A percentile compares a stretch with the other conserved stretches of the same genome.
Evolutionary conservation across 2,797 vertebrate genomes (phyloP).

Genomic region (Lacerta bilineata): DNA sequence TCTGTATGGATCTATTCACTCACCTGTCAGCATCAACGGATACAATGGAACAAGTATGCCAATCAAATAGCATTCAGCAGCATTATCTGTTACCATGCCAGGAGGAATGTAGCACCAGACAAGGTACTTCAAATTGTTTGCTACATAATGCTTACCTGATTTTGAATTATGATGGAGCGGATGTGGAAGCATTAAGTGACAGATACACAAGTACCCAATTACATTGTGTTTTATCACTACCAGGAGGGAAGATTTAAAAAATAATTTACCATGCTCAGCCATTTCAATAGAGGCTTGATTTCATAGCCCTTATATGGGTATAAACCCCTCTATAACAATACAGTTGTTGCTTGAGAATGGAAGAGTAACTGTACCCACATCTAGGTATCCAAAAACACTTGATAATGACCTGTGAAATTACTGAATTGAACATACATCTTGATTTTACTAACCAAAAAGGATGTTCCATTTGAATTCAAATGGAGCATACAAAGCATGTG

Average conservation of each 20-base stretch:
- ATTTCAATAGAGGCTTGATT: constrained; percentile 45
- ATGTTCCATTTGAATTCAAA: constrained; percentile 44
- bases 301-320: background rate
- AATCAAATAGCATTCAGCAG: constrained; percentile 40
- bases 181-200: constrained; percentile 20
- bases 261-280: background rate
- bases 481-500: background rate
- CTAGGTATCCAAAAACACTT: constrained; percentile 30
- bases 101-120: constrained; percentile 6
- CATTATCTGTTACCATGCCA: constrained; percentile 31
- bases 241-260: constrained; percentile 18
- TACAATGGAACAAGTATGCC: constrained; percentile 30
- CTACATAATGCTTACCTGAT: constrained; percentile 30
- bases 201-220: background rate
- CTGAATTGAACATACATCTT: constrained; percentile 10
- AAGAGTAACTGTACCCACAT: background rate
- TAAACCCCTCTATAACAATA: background rate
- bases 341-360: background rate
- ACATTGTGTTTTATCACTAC: constrained; percentile 21
- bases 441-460: constrained; percentile 45
- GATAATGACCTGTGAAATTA: background rate
- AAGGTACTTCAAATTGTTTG: constrained; percentile 17
- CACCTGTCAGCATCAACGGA: background rate
- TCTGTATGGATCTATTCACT: background rate
- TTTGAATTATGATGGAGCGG: constrained; percentile 20